Base-by-base conservation (phyloP, 1,140 invertebrate genomes). In the Drosophila pruinosa region DNA sequence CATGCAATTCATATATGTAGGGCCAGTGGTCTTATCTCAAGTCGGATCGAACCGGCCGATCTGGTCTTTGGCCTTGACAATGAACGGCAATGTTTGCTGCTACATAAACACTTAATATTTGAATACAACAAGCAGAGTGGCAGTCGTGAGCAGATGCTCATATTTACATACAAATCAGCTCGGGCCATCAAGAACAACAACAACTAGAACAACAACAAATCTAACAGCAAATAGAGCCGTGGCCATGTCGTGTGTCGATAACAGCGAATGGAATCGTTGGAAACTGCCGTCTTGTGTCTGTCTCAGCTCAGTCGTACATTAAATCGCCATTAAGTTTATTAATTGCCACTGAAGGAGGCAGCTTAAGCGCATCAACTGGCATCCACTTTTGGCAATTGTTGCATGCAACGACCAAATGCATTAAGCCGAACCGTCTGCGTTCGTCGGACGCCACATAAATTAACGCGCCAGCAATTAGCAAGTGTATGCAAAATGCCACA, bases 261-360 rank as follows among this genome's bases (percentile, higher is more conserved):
- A 68, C 38, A 15, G 19, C 21, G 31, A 59, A 56, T 8, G 10
- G 8, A 12, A 22, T 12, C 53, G 22, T 17, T 41, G 36, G 21
- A 41, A 56, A 41, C 21, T 52, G 34, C 17, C 15, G 45, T 57
- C 50, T 41, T 67, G 39, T 34, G 45, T 28, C n/a, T n/a, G n/a
- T 38, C 54, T 41, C 36, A 28, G 31, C 31, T 39, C 45, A 45
- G 68, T 70, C 54, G 69, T 86, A 88, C 78, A 89, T 88, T 88
- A 88, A 89, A 88, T 82, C 54, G 83, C 83, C 82, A 88, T 88
- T 88, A 88, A 88, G 75, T 88, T 88, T 88, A 88, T 88, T 88
- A 88, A 88, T 88, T 88, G 82, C 78, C 75, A 78, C 64, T 63
- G 61, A 72, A 82, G 78, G 67, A 85, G 71, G 59, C 75, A 53